Evolutionary conservation across 2,888 invertebrate species (phyloP), one percentile per base, ranked within the genome.

Genomic region (Anarsia innoxiella): DNA sequence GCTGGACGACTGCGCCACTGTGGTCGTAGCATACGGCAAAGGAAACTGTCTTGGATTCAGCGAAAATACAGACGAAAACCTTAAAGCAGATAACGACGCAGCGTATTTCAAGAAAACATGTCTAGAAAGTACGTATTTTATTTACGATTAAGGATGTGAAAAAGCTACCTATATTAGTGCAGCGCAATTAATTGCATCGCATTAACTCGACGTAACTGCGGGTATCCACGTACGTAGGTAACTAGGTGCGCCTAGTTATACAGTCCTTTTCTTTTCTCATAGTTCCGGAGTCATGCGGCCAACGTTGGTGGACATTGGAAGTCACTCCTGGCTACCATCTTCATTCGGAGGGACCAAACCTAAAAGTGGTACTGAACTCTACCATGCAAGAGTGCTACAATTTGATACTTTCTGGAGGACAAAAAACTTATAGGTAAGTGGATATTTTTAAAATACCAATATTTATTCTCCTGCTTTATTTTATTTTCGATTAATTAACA

Each of bases 261-360:
- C n/a, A n/a, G n/a, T n/a, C n/a, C n/a, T 19, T 19, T 19, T 19
- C 4, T 6, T 3, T 25, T 23, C n/a, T n/a, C 34, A 12, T 41
- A 82, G 82, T 74, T 40, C 57, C 72, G 12, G 54, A 56, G 1
- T 55, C 55, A 28, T 92, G 92, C 63, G 75, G 82, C 32, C 68
- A 75, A 5, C 89, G 89, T 40, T 87, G 90, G 53, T 95, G 95
- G 95, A 86, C 89, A 15, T 79, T 93, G 34, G 94, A 94, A 58
- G 87, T 89, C 52, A 90, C 91, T 35, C 90, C 92, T 6, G 93
- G 94, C 8, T 91, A 91, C 50, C 88, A 90, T 49, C 72, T 95
- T 49, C 87, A 92, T 37, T 89, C 91, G 9, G 89, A 90, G 48
- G 88, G 88, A 43, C 86, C 88, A 35, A 86, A 87, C 46, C 43